phyloP scores from a whole-genome alignment of 2,797 vertebrate species.

The Chelon labrosus region DNA sequence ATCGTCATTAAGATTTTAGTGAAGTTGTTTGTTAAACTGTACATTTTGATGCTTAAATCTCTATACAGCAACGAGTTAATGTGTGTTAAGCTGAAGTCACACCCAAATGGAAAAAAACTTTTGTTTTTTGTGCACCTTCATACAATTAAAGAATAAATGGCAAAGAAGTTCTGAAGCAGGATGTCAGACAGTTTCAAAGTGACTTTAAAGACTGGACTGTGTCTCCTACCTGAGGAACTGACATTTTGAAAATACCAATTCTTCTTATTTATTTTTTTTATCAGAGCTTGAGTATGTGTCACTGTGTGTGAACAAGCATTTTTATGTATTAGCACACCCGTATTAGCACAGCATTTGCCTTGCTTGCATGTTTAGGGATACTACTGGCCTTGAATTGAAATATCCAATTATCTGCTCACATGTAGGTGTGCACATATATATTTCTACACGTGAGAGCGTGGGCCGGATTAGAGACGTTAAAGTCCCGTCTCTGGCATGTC shows the following conservation, averaged over 20 bases:
- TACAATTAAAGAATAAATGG: slow-evolving; percentile 16
- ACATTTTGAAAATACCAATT: not conserved
- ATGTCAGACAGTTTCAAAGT: not conserved
- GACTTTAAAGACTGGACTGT: slow-evolving; percentile 2
- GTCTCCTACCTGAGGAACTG: slow-evolving; percentile 2
- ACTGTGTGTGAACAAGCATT: not conserved
- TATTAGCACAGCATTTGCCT: too few species aligned
- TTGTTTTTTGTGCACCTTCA: not conserved
- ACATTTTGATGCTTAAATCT: not conserved
- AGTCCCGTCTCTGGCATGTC: slow-evolving; percentile 9
- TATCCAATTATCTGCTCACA: not conserved
- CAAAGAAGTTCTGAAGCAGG: not conserved
- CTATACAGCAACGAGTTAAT: slow-evolving; percentile 1
- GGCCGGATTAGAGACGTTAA: slow-evolving; percentile 14
- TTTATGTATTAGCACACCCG: too few species aligned
- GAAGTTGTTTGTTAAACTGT: slow-evolving; percentile 6
- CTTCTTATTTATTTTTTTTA: not conserved
- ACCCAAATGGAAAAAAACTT: slow-evolving; percentile 10
- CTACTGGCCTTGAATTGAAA: not conserved
- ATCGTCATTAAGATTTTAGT: not conserved
- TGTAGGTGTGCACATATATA: not conserved
- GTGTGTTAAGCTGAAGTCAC: not conserved
- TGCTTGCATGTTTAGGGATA: not conserved
- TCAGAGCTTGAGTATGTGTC: not conserved
- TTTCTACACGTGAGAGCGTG: not conserved